Base-by-base conservation (phyloP, 1,140 invertebrate species). In the Marisa cornuarietis region DNA sequence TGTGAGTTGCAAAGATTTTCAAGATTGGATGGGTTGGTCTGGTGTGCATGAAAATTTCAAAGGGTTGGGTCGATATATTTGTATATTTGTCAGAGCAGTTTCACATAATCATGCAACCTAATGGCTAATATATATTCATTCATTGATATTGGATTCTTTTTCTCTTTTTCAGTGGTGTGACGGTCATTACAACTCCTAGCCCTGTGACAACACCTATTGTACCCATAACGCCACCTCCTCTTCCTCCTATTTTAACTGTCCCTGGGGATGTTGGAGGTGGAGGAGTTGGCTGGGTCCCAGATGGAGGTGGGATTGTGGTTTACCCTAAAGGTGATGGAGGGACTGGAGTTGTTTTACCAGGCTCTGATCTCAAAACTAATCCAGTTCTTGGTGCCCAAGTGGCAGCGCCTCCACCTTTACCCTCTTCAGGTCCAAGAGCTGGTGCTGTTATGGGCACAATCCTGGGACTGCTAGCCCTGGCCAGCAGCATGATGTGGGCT, bases 401-500 rank as follows among this genome's bases (percentile, higher is more conserved):
- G 69, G 77, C 78, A 13, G 81, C 61, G 10, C 52, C 76, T 24
- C 81, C 81, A 5, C 52, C 65, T 22, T 68, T 81, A 14, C 79
- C 81, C 4, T 72, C 75, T 20, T 73, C 69, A 3, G 85, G 84
- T 24, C 81, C 81, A 8, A 68, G 85, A 61, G 89, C 88, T 31
- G 87, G 87, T 5, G 87, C 86, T 20, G 83, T 87, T 10, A 81
- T 87, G 63, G 89, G 89, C 72, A 85, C 88, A 7, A 81, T 90
- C 20, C 82, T 90, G 14, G 88, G 85, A n/a, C 81, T 88, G 22
- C 79, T 87, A 71, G 83, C 83, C 14, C 80, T 87, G 49, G 82
- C 83, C 16, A 87, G 84, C 66, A 86, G 87, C 77, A 58, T 90
- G 63, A 86, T 87, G 83, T 90, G 89, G 89, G 89, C 89, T 4